Percentiles rank a stretch among this genome's conserved stretches.
Conservation (phyloP, 2,888 invertebrate species). For the Apamea crenata region DNA sequence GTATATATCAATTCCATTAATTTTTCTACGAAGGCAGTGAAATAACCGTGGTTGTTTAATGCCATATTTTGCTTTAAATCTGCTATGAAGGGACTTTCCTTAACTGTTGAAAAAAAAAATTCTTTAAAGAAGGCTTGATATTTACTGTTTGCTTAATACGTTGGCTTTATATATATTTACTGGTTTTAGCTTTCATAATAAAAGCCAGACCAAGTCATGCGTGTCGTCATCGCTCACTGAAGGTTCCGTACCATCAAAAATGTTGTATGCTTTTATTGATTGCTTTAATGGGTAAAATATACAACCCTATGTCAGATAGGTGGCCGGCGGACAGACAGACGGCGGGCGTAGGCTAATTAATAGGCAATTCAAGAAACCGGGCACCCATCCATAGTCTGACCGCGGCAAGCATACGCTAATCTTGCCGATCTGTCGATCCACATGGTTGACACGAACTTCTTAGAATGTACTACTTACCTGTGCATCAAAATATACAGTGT, state of each 20-base stretch:
- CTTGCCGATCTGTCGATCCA: too few relatives aligned
- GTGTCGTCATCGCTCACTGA: background rate
- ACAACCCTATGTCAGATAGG: background rate
- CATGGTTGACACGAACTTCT: background rate
- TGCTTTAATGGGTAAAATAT: background rate
- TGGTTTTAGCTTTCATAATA: background rate
- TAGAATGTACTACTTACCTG: background rate
- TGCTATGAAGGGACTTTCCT: background rate
- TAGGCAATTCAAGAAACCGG: background rate
- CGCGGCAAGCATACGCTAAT: background rate
- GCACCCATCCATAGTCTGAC: background rate
- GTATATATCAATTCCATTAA: background rate
- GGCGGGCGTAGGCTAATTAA: background rate
- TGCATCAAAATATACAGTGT: background rate
- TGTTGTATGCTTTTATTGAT: background rate
- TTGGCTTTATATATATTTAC: background rate
- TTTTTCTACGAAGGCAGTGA: constrained; percentile 1
- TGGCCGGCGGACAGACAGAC: too few relatives aligned
- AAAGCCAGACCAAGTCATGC: background rate
- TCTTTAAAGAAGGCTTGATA: background rate
- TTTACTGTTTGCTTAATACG: background rate
- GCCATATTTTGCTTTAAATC: background rate
- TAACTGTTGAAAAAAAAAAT: background rate
- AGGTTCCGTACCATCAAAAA: background rate
- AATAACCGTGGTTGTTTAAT: constrained; percentile 2